Percentiles rank a stretch among this genome's conserved stretches.
Conservation (phyloP, 2,113 vertebrate species). For the Dascyllus trimaculatus region DNA sequence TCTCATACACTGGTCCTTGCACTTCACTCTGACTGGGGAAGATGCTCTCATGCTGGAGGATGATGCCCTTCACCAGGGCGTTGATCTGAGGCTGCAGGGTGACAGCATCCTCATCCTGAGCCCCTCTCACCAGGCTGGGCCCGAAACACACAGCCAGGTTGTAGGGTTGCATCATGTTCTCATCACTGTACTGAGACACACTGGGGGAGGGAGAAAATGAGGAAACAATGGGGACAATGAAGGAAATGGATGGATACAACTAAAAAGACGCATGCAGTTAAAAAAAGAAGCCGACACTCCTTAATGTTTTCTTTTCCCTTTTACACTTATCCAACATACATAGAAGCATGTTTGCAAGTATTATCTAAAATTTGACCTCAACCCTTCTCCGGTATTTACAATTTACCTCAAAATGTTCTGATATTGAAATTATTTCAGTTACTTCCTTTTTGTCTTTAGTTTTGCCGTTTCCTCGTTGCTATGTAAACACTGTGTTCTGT, state of each 20-base stretch:
- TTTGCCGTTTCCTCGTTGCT: too few species aligned
- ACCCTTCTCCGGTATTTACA: not conserved
- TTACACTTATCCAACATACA: too few species aligned
- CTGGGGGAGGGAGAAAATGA: conserved; percentile 61
- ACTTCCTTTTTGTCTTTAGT: too few species aligned
- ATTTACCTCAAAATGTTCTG: not conserved
- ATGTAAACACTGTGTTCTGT: too few species aligned
- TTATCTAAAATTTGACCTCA: not conserved
- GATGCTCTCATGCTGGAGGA: conserved; percentile 85
- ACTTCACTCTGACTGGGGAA: conserved; percentile 85
- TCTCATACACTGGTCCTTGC: conserved; percentile 85
- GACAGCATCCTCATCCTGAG: conserved; percentile 82
- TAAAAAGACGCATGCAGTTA: not conserved
- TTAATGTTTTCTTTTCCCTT: too few species aligned
- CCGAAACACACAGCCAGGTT: conserved; percentile 93
- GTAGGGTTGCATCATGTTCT: conserved; percentile 94
- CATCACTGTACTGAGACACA: conserved; percentile 90
- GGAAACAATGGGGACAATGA: too few species aligned
- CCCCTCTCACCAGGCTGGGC: conserved; percentile 86
- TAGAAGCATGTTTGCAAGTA: too few species aligned
- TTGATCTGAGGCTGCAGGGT: conserved; percentile 90
- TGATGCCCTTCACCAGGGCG: conserved; percentile 87
- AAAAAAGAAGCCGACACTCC: not conserved
- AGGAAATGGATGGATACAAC: not conserved
- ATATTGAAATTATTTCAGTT: too few species aligned